A percentile compares a stretch with the other conserved stretches of the same genome.
phyloP scores from a whole-genome alignment of 2,797 vertebrate genomes.

The Malurus splendens region DNA sequence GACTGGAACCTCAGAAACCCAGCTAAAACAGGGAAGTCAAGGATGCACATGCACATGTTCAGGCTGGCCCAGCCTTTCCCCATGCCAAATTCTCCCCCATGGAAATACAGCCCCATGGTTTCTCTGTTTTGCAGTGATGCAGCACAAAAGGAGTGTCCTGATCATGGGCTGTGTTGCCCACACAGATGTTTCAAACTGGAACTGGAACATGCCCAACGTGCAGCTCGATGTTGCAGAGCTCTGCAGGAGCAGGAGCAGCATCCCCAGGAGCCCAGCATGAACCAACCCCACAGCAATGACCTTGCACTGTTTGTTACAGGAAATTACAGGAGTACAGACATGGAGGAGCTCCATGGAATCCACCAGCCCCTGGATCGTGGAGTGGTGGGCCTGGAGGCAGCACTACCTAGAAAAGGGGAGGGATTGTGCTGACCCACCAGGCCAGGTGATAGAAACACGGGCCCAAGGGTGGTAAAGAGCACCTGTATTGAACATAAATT shows the following conservation, averaged over 20 bases:
- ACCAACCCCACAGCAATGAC: background rate
- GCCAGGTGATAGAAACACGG: background rate
- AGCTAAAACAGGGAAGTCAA: too few relatives aligned
- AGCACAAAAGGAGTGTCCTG: background rate
- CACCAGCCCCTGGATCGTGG: fast-evolving
- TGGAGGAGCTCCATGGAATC: background rate
- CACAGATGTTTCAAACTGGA: background rate
- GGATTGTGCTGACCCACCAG: background rate
- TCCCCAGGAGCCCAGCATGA: fast-evolving
- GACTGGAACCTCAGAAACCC: background rate
- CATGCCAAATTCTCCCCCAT: fast-evolving
- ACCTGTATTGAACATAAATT: background rate
- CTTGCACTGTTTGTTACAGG: background rate
- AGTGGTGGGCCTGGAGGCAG: background rate
- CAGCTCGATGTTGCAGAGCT: background rate
- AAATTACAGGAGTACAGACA: background rate
- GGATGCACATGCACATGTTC: fast-evolving
- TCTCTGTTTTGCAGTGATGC: background rate
- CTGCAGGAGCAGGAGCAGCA: background rate
- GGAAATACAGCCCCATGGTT: fast-evolving
- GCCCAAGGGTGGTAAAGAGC: background rate
- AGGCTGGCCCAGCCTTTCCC: background rate
- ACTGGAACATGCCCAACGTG: background rate
- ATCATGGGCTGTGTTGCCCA: background rate
- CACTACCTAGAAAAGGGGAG: fast-evolving